Percentiles rank a stretch among this genome's conserved stretches.
Evolutionary conservation across 1,140 invertebrate species (phyloP).

Genomic region (Pseudoatta argentina): DNA sequence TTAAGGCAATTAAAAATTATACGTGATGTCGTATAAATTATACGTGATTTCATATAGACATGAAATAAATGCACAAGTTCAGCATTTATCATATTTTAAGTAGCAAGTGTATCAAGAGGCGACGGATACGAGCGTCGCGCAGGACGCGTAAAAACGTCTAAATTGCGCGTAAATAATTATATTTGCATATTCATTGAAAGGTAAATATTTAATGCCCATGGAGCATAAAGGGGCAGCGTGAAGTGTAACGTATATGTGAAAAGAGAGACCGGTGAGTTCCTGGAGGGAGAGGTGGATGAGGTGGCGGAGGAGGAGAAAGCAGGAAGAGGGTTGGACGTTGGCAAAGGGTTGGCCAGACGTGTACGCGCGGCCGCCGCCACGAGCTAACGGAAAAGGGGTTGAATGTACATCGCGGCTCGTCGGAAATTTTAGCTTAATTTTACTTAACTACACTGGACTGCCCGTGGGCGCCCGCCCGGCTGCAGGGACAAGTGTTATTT

Average conservation of each 20-base stretch:
- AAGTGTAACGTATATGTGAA: conserved; percentile 83
- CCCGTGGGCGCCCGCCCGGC: conserved; percentile 63
- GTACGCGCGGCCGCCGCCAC: conserved; percentile 72
- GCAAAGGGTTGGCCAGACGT: conserved; percentile 70
- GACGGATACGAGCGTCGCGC: conserved; percentile 66
- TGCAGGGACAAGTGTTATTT: conserved; percentile 81
- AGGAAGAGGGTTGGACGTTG: conserved; percentile 68
- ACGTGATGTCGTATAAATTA: not conserved
- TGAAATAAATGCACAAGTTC: not conserved
- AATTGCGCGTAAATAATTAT: conserved; percentile 87
- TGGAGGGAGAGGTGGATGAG: conserved; percentile 60
- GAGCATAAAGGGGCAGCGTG: conserved; percentile 77
- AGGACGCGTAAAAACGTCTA: conserved; percentile 84
- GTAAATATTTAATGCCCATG: conserved; percentile 86
- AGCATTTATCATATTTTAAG: conserved; percentile 22
- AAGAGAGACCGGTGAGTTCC: conserved; percentile 67
- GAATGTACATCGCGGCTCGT: conserved; percentile 76
- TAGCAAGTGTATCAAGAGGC: conserved; percentile 18
- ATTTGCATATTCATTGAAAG: conserved; percentile 87
- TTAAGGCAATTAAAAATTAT: conserved; percentile 7
- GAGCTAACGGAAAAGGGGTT: conserved; percentile 80
- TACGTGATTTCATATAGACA: conserved; percentile 41
- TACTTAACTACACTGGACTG: conserved; percentile 79
- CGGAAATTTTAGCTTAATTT: conserved; percentile 83
- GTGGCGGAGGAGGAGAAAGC: conserved; percentile 58